Evolutionary conservation across 2,888 invertebrate species (phyloP).

Genomic region (Dilophus febrilis): DNA sequence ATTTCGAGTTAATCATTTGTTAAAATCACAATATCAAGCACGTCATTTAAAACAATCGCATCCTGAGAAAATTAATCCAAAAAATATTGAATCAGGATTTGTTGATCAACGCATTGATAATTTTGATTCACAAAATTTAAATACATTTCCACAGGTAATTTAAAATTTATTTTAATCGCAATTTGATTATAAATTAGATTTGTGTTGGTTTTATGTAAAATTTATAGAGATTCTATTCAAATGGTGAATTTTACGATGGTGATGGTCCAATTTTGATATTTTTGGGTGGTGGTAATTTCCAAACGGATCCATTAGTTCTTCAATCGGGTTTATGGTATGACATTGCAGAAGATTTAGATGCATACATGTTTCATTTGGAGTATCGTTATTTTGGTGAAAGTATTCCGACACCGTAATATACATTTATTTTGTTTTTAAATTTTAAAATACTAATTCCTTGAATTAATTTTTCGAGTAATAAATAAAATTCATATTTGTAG

Average conservation of each 20-base stretch:
- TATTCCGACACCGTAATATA: slow-evolving; percentile 38
- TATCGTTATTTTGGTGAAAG: slow-evolving; percentile 59
- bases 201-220: neutral
- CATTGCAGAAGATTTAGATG: slow-evolving; percentile 33
- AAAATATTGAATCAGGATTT: too few species aligned
- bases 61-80: too few species aligned
- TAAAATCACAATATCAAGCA: too few species aligned
- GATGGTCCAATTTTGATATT: slow-evolving; percentile 38
- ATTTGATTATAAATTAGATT: too few species aligned
- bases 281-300: slow-evolving; percentile 40
- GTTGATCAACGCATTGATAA: neutral
- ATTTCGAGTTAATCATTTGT: too few species aligned
- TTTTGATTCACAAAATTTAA: neutral
- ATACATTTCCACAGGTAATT: neutral
- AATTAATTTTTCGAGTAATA: too few species aligned
- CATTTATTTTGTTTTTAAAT: slow-evolving; percentile 8
- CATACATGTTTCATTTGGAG: slow-evolving; percentile 48
- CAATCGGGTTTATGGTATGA: slow-evolving; percentile 19
- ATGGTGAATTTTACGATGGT: slow-evolving; percentile 16
- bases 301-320: too few species aligned
- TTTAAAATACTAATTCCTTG: neutral
- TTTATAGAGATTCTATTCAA: neutral
- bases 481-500: slow-evolving; percentile 23
- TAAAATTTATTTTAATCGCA: too few species aligned
- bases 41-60: too few species aligned